Evolutionary conservation across 2,888 invertebrate species (phyloP).

Genomic region (Gibbula magus): DNA sequence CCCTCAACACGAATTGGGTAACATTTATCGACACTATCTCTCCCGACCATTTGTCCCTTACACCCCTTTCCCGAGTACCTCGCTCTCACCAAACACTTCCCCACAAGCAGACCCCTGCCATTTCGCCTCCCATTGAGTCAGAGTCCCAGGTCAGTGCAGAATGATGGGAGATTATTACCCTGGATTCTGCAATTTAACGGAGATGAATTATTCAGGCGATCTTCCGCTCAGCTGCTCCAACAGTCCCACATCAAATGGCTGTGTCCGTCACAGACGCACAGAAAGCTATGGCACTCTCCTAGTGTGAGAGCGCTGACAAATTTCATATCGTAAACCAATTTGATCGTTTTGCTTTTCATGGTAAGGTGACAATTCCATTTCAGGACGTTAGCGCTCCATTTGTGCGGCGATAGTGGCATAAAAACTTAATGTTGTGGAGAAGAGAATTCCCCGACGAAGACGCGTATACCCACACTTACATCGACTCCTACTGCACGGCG

Average conservation of each 20-base stretch:
- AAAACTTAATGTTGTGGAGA: constrained; percentile 16
- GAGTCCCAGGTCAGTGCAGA: constrained; percentile 12
- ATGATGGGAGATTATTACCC: constrained; percentile 23
- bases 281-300: constrained; percentile 6
- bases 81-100: neutral
- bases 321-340: constrained; percentile 26
- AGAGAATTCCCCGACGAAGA: neutral
- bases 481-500: too few relatives aligned
- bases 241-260: constrained; percentile 12
- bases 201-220: constrained; percentile 31
- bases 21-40: too few relatives aligned
- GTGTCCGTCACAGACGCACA: neutral
- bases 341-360: constrained; percentile 27
- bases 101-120: neutral
- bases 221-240: constrained; percentile 21
- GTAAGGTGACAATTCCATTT: constrained; percentile 26
- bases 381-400: constrained; percentile 20
- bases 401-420: constrained; percentile 14
- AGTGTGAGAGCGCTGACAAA: constrained; percentile 16
- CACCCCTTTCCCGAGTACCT: too few relatives aligned
- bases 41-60: too few relatives aligned
- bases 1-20: too few relatives aligned
- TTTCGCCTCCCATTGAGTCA: constrained; percentile 9
- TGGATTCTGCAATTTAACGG: constrained; percentile 25
- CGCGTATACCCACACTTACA: too few relatives aligned